Evolutionary conservation across 2,797 vertebrate species (phyloP).

Genomic region (Enteromius unitaeniatus): DNA sequence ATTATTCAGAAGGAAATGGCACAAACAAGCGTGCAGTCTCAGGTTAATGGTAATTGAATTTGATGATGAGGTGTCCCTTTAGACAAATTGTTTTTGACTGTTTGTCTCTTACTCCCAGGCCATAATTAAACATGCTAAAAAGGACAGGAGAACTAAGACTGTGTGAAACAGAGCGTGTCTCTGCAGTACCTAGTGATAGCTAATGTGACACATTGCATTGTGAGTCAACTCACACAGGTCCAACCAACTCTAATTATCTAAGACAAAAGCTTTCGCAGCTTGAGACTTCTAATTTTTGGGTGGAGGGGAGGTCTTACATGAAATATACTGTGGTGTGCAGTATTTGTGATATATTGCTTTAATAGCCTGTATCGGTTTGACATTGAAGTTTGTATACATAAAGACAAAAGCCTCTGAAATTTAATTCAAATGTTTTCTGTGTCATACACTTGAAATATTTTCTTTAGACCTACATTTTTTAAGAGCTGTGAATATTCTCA

Average conservation of each 20-base stretch:
- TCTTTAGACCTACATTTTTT: not conserved
- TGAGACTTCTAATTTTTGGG: not conserved
- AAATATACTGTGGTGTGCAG: not conserved
- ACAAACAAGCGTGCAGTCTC: constrained; percentile 68
- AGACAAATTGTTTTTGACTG: constrained; percentile 74
- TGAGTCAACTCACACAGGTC: constrained; percentile 1
- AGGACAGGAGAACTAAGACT: constrained; percentile 63
- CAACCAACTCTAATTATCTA: constrained; percentile 21
- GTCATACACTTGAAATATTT: not conserved
- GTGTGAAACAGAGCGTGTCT: constrained; percentile 38
- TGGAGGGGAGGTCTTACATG: not conserved
- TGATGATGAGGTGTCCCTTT: constrained; percentile 71
- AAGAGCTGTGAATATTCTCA: not conserved
- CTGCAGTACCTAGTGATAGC: constrained; percentile 1
- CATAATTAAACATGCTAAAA: constrained; percentile 74
- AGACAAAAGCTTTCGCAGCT: constrained; percentile 32
- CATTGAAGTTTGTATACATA: not conserved
- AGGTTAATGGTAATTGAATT: constrained; percentile 74
- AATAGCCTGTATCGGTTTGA: not conserved
- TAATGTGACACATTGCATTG: constrained; percentile 43
- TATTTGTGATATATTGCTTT: not conserved
- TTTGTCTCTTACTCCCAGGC: constrained; percentile 58
- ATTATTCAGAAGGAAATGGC: constrained; percentile 72
- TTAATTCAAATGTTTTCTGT: not conserved
- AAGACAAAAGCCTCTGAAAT: not conserved